Evolutionary conservation across 2,888 invertebrate genomes (phyloP).

Genomic region (Thecocarcelia acutangulata): DNA sequence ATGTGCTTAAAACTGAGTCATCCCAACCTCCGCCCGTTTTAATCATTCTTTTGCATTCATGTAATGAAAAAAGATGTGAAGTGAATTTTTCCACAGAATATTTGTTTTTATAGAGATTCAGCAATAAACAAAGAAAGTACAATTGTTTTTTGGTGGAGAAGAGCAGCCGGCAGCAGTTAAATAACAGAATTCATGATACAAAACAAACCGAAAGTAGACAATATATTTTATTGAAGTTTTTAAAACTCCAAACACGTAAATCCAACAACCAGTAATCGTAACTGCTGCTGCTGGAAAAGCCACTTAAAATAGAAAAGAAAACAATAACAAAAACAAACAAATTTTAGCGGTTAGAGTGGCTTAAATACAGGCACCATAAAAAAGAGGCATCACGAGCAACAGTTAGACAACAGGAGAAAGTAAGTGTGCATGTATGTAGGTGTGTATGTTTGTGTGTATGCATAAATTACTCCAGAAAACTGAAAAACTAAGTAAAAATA

Average conservation of each 20-base stretch:
- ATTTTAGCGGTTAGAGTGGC: slow-evolving; percentile 46
- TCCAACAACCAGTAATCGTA: slow-evolving; percentile 42
- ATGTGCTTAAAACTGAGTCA: slow-evolving; percentile 26
- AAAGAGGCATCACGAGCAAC: slow-evolving; percentile 36
- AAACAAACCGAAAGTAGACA: slow-evolving; percentile 52
- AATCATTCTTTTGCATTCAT: background rate
- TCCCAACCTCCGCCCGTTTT: background rate
- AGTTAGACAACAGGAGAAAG: slow-evolving; percentile 49
- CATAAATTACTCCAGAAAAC: slow-evolving; percentile 13
- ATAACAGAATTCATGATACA: slow-evolving; percentile 20
- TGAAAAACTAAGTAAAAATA: background rate
- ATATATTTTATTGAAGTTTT: slow-evolving; percentile 48
- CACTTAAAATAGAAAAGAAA: background rate
- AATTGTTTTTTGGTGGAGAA: slow-evolving; percentile 34
- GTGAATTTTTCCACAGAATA: slow-evolving; percentile 23
- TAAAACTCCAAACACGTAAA: slow-evolving; percentile 67
- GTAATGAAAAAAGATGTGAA: slow-evolving; percentile 19
- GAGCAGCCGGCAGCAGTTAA: slow-evolving; percentile 1
- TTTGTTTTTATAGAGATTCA: slow-evolving; percentile 25
- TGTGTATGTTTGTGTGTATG: no score
- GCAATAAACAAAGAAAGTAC: slow-evolving; percentile 12
- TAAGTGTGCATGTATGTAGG: no score
- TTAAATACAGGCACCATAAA: slow-evolving; percentile 10
- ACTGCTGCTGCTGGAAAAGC: slow-evolving; percentile 14
- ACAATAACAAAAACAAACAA: slow-evolving; percentile 37